Evolutionary conservation across 2,888 invertebrate species (phyloP), one percentile per base, ranked within the genome.

Genomic region (Pegoplata infirma): DNA sequence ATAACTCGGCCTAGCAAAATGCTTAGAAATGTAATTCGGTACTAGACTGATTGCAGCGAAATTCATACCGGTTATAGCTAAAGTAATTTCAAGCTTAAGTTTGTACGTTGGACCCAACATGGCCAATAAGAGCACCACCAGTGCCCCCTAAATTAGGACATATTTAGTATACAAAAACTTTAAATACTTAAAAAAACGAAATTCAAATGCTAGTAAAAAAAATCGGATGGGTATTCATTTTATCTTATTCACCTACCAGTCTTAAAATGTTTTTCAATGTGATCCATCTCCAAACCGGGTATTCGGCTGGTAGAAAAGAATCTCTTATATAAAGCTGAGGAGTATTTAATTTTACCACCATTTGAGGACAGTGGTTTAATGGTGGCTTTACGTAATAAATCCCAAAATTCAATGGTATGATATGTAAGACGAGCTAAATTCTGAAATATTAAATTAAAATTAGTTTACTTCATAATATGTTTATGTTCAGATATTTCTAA

Each of bases 221-320:
- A n/a, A n/a, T n/a, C n/a, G n/a, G n/a, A n/a, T n/a, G n/a, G n/a
- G n/a, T n/a, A n/a, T n/a, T n/a, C n/a, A n/a, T n/a, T n/a, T n/a
- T n/a, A n/a, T n/a, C n/a, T n/a, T n/a, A n/a, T n/a, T n/a, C n/a
- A 40, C 66, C 61, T 84, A 86, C 87, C 82, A 55, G 88, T 84
- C 7, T 81, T 85, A 36, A 90, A 90, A 82, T 91, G 87, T 32
- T 84, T 84, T 53, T 88, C 87, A 14, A 90, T 83, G 64, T 83
- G 86, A 86, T 91, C 91, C 53, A 85, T 82, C 7, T 84, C 83
- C 59, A 88, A 84, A 14, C 91, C 91, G 0, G 91, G 91, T 16
- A 90, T 81, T 3, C 91, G 87, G 3, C 88, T 85, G 0, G 92
- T 90, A 56, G 91, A 92, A 84, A 90, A 92, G 64, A 92, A 89